Evolutionary conservation across 2,797 vertebrate genomes (phyloP).

Genomic region (Silurus aristotelis): DNA sequence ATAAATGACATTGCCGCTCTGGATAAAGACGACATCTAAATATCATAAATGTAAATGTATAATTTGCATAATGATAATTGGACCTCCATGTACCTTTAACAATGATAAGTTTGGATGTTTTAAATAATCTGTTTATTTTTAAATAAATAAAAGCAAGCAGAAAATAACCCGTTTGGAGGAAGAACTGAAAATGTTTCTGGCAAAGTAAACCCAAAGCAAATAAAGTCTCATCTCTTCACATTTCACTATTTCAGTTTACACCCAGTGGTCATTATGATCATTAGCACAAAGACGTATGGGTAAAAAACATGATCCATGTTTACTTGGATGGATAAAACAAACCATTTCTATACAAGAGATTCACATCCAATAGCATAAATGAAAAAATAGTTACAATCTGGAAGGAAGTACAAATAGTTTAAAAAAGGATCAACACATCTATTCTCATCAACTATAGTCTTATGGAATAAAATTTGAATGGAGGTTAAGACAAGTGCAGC

Average conservation of each 20-base stretch:
- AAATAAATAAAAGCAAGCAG: background rate
- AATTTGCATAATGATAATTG: background rate
- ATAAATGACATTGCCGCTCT: no score
- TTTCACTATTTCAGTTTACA: constrained; percentile 1
- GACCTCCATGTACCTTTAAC: background rate
- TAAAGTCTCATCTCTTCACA: background rate
- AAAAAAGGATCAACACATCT: constrained; percentile 2
- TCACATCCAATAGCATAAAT: background rate
- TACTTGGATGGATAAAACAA: constrained; percentile 15
- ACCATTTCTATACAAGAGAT: constrained; percentile 39
- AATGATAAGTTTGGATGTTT: background rate
- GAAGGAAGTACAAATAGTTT: constrained; percentile 15
- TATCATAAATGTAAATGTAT: background rate
- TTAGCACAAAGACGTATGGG: background rate
- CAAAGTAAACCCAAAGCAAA: background rate
- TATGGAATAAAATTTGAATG: constrained; percentile 1
- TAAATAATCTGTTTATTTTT: background rate
- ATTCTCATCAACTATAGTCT: background rate
- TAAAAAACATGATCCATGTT: constrained; percentile 24
- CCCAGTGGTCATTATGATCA: background rate
- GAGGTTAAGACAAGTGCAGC: background rate
- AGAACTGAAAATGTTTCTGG: background rate
- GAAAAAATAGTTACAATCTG: constrained; percentile 31
- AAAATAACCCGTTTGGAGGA: background rate
- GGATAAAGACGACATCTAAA: no score